Base-by-base conservation (phyloP, 2,888 invertebrate species). In the Nebria brevicollis region DNA sequence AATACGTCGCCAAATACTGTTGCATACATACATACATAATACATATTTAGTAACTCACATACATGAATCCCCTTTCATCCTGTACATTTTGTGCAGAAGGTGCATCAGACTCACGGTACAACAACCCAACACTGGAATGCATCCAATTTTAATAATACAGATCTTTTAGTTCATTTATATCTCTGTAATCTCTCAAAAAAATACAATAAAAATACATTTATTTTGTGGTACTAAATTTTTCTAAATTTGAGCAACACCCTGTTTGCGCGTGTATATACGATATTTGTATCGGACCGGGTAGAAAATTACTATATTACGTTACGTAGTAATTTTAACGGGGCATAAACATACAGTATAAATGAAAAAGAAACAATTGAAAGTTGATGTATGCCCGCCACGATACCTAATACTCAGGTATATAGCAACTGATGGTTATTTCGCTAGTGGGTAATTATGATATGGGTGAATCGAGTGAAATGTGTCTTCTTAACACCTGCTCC, bases 101-200 rank as follows among this genome's bases (percentile, higher is more conserved):
- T 13, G 13, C 34, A 34, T 70, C 15, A 13, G 11, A 25, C 25
- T 10, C 54, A 54, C 73, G 74, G 79, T 3, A 79, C 79, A 79
- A 79, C 79, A 79, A 79, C 79, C 79, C 75, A 75, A 66, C 41
- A 66, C 42, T 77, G 79, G 79, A 79, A 79, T 73, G 79, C 65
- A 66, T 79, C 79, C 79, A 79, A 79, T 79, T 79, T 79, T 79
- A 79, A 79, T 79, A 79, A 79, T 79, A 79, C 74, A 79, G 73
- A 43, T 73, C 68, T 68, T 41, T 77, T 70, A 20, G 20, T 20
- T 1, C 20, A 20, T 1, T 20, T 20, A 20, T 20, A 20, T 20
- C 20, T 20, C 20, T 20, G 20, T 20, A 20, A 20, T 20, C 20
- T 20, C 1, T 20, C 20, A 20, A 20, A 20, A 20, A 20, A 20